Conservation (phyloP, 2,113 vertebrate species). For the Murina feae region DNA sequence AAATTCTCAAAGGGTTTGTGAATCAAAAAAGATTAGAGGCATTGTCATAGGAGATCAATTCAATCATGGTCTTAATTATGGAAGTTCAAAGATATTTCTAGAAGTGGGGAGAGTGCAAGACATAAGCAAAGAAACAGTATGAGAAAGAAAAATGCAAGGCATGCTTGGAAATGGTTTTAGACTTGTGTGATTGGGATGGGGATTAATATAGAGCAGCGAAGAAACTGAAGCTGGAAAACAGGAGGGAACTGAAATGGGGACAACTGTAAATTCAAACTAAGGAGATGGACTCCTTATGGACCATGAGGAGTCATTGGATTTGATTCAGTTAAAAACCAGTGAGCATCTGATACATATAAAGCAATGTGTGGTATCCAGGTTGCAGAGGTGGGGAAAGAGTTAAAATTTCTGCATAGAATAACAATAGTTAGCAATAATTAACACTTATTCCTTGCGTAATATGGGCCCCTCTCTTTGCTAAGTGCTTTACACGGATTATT, state of each 20-base stretch:
- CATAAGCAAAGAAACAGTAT: background rate
- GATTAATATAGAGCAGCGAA: background rate
- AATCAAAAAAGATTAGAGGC: background rate
- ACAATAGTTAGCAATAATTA: background rate
- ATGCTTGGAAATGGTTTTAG: background rate
- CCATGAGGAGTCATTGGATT: background rate
- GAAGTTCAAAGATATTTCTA: background rate
- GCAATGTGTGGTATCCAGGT: background rate
- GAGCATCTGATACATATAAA: background rate
- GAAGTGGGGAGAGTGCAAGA: background rate
- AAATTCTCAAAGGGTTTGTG: background rate
- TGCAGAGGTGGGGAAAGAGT: background rate
- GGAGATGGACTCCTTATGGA: background rate
- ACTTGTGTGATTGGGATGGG: background rate
- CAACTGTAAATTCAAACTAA: background rate
- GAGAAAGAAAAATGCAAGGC: background rate
- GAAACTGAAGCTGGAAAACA: background rate
- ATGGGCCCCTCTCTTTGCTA: background rate
- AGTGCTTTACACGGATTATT: background rate
- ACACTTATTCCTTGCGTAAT: background rate
- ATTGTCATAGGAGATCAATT: background rate
- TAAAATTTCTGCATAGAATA: background rate
- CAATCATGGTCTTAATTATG: background rate
- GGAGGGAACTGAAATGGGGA: background rate
- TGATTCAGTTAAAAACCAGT: background rate